phyloP scores from a whole-genome alignment of 2,888 invertebrate genomes.

The Tupiocoris notatus region DNA sequence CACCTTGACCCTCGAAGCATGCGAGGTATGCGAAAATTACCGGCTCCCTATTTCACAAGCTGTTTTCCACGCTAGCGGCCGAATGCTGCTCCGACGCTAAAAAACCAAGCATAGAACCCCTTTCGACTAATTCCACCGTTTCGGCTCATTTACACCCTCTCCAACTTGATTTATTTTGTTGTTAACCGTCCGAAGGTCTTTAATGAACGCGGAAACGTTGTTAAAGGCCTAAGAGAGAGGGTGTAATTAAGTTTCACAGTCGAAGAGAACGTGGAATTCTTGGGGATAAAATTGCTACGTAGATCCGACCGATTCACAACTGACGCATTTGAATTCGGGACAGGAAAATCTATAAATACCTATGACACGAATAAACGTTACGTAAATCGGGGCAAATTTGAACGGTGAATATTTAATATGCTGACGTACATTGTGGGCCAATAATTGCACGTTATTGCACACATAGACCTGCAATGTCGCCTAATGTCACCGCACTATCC shows the following conservation, averaged over 20 bases:
- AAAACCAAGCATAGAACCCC: not conserved
- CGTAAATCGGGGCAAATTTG: too few relatives aligned
- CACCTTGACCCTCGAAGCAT: not conserved
- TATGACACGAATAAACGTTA: too few relatives aligned
- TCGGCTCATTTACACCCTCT: slow-evolving; percentile 34
- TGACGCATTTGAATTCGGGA: not conserved
- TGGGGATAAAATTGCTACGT: not conserved
- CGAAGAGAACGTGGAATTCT: not conserved
- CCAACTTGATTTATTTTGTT: slow-evolving; percentile 30
- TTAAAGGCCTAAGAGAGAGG: not conserved
- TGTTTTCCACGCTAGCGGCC: not conserved
- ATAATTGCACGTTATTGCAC: too few relatives aligned
- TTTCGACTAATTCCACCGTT: slow-evolving; percentile 16
- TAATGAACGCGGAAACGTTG: slow-evolving; percentile 16
- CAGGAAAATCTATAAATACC: not conserved
- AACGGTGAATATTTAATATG: too few relatives aligned
- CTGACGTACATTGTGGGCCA: too few relatives aligned
- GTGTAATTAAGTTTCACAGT: not conserved
- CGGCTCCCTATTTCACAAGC: not conserved
- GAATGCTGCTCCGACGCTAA: not conserved
- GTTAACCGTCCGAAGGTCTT: slow-evolving; percentile 13
- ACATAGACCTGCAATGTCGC: not conserved
- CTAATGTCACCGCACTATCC: not conserved
- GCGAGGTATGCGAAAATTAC: not conserved
- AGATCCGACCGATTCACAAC: too few relatives aligned